A percentile compares a stretch with the other conserved stretches of the same genome.
phyloP scores from a whole-genome alignment of 2,113 vertebrate genomes.

The Trematocara marginatum region DNA sequence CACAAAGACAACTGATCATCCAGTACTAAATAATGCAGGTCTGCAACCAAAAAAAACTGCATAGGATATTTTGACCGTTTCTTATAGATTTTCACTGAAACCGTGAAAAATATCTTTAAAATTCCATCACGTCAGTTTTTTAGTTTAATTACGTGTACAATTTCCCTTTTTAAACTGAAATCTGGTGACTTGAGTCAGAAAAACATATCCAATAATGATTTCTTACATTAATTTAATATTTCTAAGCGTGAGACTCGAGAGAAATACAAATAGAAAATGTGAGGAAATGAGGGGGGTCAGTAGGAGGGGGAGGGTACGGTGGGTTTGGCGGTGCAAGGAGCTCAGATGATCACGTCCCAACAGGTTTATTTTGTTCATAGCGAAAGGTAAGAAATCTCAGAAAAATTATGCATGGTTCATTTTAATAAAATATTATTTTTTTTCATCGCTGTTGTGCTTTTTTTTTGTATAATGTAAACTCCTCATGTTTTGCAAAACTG shows the following conservation, averaged over 20 bases:
- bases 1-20: background rate
- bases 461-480: background rate
- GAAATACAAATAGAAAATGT: accelerated
- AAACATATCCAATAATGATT: too few species aligned
- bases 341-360: background rate
- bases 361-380: accelerated
- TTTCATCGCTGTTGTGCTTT: accelerated
- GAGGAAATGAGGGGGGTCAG: background rate
- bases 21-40: background rate
- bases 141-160: background rate
- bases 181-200: too few species aligned
- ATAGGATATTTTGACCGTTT: accelerated
- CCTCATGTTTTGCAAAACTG: background rate
- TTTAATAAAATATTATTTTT: background rate
- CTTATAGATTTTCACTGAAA: background rate
- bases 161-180: background rate
- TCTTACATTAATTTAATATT: background rate
- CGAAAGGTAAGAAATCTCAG: accelerated
- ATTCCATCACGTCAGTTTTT: background rate
- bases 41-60: background rate
- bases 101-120: accelerated
- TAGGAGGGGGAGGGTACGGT: background rate
- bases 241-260: background rate
- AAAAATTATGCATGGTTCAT: accelerated
- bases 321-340: accelerated